Percentiles rank a stretch among this genome's conserved stretches.
Conservation (phyloP, 2,113 vertebrate genomes). For the Nestor notabilis region DNA sequence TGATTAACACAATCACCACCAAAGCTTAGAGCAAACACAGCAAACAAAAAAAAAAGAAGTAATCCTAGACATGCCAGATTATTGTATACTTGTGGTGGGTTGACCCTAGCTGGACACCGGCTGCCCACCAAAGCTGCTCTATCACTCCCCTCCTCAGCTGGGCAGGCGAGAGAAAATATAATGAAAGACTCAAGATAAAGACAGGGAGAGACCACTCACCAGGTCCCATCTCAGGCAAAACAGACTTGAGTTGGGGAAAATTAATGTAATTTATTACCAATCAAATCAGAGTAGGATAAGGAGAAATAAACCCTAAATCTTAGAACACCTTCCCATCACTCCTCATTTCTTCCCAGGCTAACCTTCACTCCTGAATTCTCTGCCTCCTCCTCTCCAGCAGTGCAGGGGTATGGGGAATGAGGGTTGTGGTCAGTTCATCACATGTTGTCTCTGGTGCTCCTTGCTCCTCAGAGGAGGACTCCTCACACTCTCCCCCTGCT, state of each 20-base stretch:
- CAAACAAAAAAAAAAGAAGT: neutral
- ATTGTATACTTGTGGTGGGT: neutral
- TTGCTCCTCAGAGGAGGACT: neutral
- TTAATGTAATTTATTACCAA: neutral
- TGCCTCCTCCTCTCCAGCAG: neutral
- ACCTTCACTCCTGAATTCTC: neutral
- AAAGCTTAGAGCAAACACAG: neutral
- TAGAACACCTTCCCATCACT: neutral
- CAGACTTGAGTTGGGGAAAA: neutral
- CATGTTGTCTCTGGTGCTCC: neutral
- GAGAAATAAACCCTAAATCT: neutral
- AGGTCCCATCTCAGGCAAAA: neutral
- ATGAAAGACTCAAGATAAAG: accelerated
- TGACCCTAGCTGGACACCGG: neutral
- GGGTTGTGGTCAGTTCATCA: neutral
- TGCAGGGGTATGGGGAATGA: neutral
- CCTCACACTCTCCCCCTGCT: neutral
- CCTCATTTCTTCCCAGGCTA: neutral
- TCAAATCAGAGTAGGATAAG: neutral
- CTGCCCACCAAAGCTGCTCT: neutral
- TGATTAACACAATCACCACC: neutral
- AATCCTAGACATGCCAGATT: neutral
- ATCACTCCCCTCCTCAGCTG: neutral
- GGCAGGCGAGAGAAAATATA: neutral
- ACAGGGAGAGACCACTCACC: neutral